A percentile compares a stretch with the other conserved stretches of the same genome.
Conservation (phyloP, 2,888 invertebrate species). For the Notocelia uddmanniana region DNA sequence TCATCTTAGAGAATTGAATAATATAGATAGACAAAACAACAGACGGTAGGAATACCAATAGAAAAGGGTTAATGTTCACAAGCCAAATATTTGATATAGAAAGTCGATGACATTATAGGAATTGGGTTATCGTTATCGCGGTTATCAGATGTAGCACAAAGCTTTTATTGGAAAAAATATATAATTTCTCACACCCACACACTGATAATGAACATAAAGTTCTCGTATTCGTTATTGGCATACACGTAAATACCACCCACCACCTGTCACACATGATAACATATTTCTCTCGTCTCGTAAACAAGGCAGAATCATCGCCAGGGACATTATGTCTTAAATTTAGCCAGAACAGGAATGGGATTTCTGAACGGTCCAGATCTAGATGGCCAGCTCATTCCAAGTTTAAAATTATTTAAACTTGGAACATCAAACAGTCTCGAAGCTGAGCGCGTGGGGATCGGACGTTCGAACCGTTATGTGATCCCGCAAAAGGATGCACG, state of each 20-base stretch:
- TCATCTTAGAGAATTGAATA: too few species aligned
- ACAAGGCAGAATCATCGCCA: constrained; percentile 14
- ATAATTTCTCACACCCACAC: not conserved
- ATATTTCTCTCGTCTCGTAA: constrained; percentile 28
- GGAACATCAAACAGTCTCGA: constrained; percentile 64
- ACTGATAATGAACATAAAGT: constrained; percentile 4
- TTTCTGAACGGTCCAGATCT: constrained; percentile 34
- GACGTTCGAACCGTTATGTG: constrained; percentile 63
- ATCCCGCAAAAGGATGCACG: constrained; percentile 67
- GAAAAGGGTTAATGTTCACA: not conserved
- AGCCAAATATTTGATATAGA: not conserved
- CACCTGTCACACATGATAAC: not conserved
- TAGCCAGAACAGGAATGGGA: constrained; percentile 27
- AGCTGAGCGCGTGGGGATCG: constrained; percentile 61
- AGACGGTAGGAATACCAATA: not conserved
- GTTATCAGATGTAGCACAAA: constrained; percentile 6
- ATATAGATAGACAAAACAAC: too few species aligned
- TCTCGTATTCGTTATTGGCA: constrained; percentile 6
- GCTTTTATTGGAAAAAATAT: constrained; percentile 8
- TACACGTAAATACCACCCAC: constrained; percentile 14
- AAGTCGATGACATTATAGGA: not conserved
- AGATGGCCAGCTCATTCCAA: constrained; percentile 48
- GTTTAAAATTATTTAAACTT: constrained; percentile 51
- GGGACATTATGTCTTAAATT: constrained; percentile 17
- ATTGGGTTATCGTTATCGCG: constrained; percentile 6